Evolutionary conservation across 2,888 invertebrate species (phyloP).

Genomic region (Chrysomela aeneicollis): DNA sequence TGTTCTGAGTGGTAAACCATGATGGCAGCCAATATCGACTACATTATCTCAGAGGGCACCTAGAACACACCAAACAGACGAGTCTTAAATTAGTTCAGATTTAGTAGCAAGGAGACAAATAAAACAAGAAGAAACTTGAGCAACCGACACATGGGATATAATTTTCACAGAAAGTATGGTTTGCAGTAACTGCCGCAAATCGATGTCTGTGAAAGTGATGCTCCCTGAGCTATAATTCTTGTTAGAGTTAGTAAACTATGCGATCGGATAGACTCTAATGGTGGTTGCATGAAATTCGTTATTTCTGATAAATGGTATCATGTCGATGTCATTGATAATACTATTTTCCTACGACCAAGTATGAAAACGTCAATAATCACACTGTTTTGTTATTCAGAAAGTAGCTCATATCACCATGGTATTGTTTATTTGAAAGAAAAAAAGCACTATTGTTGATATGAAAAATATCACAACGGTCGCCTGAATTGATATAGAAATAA

Average conservation of each 20-base stretch:
- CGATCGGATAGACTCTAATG: neutral
- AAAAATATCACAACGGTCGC: too few species aligned
- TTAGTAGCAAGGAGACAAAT: conserved; percentile 31
- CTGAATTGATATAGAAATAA: too few species aligned
- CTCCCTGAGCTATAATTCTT: neutral
- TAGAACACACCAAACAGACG: conserved; percentile 27
- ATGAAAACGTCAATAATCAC: too few species aligned
- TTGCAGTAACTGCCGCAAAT: conserved; percentile 12
- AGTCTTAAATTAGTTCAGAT: conserved; percentile 42
- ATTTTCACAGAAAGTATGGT: conserved; percentile 20
- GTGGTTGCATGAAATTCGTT: neutral
- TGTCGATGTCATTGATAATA: too few species aligned
- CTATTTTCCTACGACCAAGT: too few species aligned
- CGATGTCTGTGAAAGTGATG: conserved; percentile 4
- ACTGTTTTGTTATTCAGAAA: too few species aligned
- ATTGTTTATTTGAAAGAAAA: too few species aligned
- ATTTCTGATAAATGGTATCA: neutral
- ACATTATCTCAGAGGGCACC: conserved; percentile 27
- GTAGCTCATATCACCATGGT: too few species aligned
- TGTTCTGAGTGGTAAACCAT: conserved; percentile 21
- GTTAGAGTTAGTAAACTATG: neutral
- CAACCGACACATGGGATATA: conserved; percentile 15
- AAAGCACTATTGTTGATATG: too few species aligned
- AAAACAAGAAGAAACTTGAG: conserved; percentile 16
- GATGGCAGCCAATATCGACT: conserved; percentile 36